Base-by-base conservation (phyloP, 2,888 invertebrate species). In the Galerucella pusilla region DNA sequence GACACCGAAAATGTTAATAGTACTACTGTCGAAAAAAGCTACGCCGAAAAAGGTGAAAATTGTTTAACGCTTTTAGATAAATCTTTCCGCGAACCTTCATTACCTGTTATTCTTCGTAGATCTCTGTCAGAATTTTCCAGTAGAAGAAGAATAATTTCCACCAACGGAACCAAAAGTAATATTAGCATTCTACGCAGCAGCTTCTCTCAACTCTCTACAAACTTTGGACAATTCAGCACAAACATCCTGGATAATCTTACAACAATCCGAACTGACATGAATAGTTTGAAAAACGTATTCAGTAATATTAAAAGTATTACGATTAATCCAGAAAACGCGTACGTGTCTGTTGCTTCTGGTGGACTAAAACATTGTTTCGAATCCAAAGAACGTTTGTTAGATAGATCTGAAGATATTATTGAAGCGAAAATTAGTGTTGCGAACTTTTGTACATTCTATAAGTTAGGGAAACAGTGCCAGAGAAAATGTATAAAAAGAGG, bases 401-500 rank as follows among this genome's bases (percentile, higher is more conserved):
- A 10, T 4, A 14, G 4, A 35, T 42, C 63, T n/a, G 35, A 63
- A 42, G 42, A 14, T 42, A 10, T 63, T 14, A n/a, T 66, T n/a
- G 60, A 70, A 49, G 74, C 74, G 5, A 74, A 70, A 61, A 61
- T 11, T 12, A 68, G 74, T n/a, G 74, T 69, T 1, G 54, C 20
- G 9, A 65, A 74, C 57, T 74, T 74, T 16, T 74, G 74, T 45
- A 74, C 46, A 65, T 74, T 74, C 49, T 54, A 74, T 66, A 74
- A 46, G 2, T 14, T 70, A 25, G 60, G 46, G 3, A 66, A 54
- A 45, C 60, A 28, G 5, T 12, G 16, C 49, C 60, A 61, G 9
- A 59, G 28, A 20, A 66, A 60, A 12, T 5, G n/a, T 9, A 70
- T 69, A 57, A 46, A 12, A 14, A 49, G 52, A 61, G 35, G 35